Evolutionary conservation across 64 coral and sea anemone genomes (phyloP).

Genomic region (Stichodactyla helianthus): DNA sequence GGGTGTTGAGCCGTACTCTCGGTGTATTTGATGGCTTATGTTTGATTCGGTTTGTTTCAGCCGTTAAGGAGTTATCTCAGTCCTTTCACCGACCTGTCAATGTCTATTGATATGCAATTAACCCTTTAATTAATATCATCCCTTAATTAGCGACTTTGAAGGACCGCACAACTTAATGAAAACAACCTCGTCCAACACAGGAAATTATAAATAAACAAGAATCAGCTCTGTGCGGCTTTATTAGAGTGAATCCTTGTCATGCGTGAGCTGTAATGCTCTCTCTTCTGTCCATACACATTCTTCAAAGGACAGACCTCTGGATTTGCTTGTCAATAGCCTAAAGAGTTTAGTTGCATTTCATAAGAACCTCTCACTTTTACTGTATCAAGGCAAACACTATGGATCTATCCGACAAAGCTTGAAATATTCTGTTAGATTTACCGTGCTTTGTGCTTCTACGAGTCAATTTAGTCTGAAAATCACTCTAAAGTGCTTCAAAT

Average conservation of each 20-base stretch:
- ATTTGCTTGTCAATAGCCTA: constrained; percentile 4
- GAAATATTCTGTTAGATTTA: background rate
- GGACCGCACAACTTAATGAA: constrained; percentile 87
- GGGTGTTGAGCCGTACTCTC: constrained; percentile 39
- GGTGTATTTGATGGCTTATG: constrained; percentile 51
- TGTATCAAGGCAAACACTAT: constrained; percentile 10
- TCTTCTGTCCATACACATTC: constrained; percentile 12
- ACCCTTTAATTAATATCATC: constrained; percentile 99
- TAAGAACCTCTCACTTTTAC: constrained; percentile 9
- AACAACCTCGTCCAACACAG: constrained; percentile 64
- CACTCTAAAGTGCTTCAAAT: constrained; percentile 20
- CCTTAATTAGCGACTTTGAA: constrained; percentile 90
- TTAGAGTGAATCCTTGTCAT: constrained; percentile 3
- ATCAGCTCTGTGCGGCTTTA: constrained; percentile 21
- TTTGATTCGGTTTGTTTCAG: constrained; percentile 51
- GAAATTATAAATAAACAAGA: constrained; percentile 75
- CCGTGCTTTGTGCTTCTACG: background rate
- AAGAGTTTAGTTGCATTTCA: constrained; percentile 4
- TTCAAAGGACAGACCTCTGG: background rate
- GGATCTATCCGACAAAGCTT: background rate
- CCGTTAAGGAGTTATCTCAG: constrained; percentile 68
- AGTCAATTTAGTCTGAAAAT: constrained; percentile 15
- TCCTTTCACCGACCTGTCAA: constrained; percentile 81
- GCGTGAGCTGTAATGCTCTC: background rate
- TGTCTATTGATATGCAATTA: constrained; percentile 96